Evolutionary conservation across 2,113 vertebrate species (phyloP).

Genomic region (Cyphomyrus discorhynchus): DNA sequence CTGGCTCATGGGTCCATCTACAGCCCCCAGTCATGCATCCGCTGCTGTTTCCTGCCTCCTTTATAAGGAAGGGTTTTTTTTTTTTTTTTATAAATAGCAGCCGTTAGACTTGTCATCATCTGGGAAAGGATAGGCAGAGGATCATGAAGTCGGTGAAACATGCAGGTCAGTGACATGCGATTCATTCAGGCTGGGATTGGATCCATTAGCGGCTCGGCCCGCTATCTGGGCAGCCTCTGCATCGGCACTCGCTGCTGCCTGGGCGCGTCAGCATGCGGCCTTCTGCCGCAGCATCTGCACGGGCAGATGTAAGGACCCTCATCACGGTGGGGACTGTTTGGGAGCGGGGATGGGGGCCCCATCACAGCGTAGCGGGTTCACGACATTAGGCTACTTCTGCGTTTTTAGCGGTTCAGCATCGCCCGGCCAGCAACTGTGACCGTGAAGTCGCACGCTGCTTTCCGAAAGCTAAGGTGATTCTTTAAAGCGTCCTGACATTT

Average conservation of each 20-base stretch:
- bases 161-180: neutral
- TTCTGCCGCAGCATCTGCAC: neutral
- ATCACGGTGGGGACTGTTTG: too few species aligned
- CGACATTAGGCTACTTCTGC: neutral
- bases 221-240: neutral
- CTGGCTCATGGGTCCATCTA: neutral
- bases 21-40: neutral
- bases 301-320: neutral
- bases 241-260: neutral
- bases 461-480: neutral
- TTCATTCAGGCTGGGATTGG: neutral
- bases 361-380: neutral
- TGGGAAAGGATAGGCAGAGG: neutral
- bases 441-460: neutral
- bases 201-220: neutral
- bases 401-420: neutral
- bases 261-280: neutral
- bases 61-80: neutral
- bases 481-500: neutral
- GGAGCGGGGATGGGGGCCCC: neutral
- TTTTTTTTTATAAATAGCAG: neutral
- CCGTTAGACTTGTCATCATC: neutral
- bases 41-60: neutral
- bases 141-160: neutral
- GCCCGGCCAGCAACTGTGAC: neutral